A percentile compares a stretch with the other conserved stretches of the same genome.
Conservation (phyloP, 2,113 vertebrate genomes). For the Dipodomys spectabilis region DNA sequence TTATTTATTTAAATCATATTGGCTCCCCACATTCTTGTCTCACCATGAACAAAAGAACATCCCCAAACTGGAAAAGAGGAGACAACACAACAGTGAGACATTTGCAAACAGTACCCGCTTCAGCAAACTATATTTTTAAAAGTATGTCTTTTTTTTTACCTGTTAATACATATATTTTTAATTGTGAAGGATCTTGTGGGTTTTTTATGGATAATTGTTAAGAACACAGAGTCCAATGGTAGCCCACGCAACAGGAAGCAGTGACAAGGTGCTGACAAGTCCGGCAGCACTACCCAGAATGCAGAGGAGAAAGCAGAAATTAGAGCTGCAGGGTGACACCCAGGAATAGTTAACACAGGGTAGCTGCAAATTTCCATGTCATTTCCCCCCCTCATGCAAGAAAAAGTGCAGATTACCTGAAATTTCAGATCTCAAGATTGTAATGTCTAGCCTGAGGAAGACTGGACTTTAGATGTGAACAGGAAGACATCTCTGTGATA, state of each 20-base stretch:
- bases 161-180: constrained; percentile 65
- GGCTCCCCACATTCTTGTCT: constrained; percentile 20
- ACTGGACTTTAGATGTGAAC: neutral
- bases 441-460: constrained; percentile 37
- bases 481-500: constrained; percentile 36
- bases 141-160: constrained; percentile 75
- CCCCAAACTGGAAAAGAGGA: neutral
- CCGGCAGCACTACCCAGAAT: constrained; percentile 84
- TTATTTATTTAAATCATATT: constrained; percentile 68
- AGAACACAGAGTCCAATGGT: constrained; percentile 79
- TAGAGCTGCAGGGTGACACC: constrained; percentile 80
- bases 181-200: constrained; percentile 62
- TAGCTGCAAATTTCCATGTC: constrained; percentile 77
- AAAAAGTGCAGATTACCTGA: constrained; percentile 79
- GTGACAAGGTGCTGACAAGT: constrained; percentile 89
- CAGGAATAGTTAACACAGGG: constrained; percentile 75
- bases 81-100: neutral
- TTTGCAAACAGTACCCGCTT: constrained; percentile 45
- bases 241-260: constrained; percentile 82
- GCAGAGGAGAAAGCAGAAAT: constrained; percentile 84
- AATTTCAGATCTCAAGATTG: constrained; percentile 72
- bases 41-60: constrained; percentile 65
- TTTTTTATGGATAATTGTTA: constrained; percentile 76
- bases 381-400: constrained; percentile 54
- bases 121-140: constrained; percentile 17